Base-by-base conservation (phyloP, 2,797 vertebrate genomes). In the Coracias cyanogaster region DNA sequence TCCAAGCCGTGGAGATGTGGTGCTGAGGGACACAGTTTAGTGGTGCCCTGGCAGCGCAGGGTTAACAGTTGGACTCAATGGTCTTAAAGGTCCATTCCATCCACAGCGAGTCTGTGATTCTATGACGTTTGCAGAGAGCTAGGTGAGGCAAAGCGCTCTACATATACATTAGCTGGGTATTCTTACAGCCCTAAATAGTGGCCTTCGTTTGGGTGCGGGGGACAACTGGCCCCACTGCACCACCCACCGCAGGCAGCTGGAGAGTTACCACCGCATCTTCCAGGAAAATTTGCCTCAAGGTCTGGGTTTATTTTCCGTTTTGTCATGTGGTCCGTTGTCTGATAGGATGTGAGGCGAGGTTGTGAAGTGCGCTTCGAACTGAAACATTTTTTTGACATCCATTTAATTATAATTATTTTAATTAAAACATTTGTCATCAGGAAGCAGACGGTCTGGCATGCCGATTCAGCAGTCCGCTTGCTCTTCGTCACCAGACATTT, bases 321-420 rank as follows among this genome's bases (percentile, higher is more conserved):
- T 39, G 79, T 92, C 51, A 79, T 67, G 94, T 46, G 81, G 82
- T 24, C 90, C 2, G 1, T 37, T 11, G 51, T 66, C 89, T 95
- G 96, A 95, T 95, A 81, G 91, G 95, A 94, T 95, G 94, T 92
- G 95, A 95, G 92, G 93, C 28, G 89, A 70, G 77, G 82, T 43
- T 87, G 83, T 89, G 89, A 93, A 82, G 84, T 15, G 82, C 3
- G 6, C 46, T 82, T 45, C 8, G 0, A 78, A 49, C 87, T 81
- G 97, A 94, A 95, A 96, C 89, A 95, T 96, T 95, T 92, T 95
- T 94, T 80, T 97, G 94, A 97, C 96, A 96, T 61, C 92, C 95
- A 93, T 96, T 96, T 96, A 97, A 97, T 97, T 95, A 92, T 39
- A 88, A 97, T 97, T 97, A 97, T 97, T 97, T 93, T 96, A 97